Evolutionary conservation across 30 jellyfish, hydroid and myxozoan genomes (phyloP).

Genomic region (Catostylus mosaicus): DNA sequence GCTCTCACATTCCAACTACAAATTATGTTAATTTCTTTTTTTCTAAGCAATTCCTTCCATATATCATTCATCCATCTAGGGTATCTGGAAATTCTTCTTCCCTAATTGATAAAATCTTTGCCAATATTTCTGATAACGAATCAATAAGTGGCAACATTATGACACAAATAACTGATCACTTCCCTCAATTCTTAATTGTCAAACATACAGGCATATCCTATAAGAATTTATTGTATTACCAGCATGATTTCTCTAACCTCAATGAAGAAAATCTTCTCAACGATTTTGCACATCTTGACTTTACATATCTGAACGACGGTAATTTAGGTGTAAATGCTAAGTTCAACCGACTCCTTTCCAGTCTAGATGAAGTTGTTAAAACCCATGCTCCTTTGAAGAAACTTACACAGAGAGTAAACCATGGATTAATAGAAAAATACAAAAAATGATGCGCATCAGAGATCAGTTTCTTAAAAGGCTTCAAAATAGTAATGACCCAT

Average conservation of each 20-base stretch:
- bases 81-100: conserved; percentile 4
- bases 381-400: conserved; percentile 42
- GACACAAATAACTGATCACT: background rate
- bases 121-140: conserved; percentile 29
- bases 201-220: conserved; percentile 3
- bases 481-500: background rate
- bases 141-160: conserved; percentile 47
- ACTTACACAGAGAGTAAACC: conserved; percentile 26
- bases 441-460: conserved; percentile 34
- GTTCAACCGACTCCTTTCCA: background rate
- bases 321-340: conserved; percentile 21
- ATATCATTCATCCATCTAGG: conserved; percentile 31
- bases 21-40: conserved; percentile 7
- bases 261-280: conserved; percentile 15
- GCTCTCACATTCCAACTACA: conserved; percentile 9
- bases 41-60: conserved; percentile 1
- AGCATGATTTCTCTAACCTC: conserved; percentile 6
- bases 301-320: conserved; percentile 40
- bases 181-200: conserved; percentile 54
- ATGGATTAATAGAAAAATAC: conserved; percentile 23
- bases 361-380: background rate
- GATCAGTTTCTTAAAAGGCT: background rate
- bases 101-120: conserved; percentile 19
- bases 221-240: conserved; percentile 1
- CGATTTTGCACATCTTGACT: conserved; percentile 40